Conservation (phyloP, 2,888 invertebrate species). For the Aphodius sticticus region DNA sequence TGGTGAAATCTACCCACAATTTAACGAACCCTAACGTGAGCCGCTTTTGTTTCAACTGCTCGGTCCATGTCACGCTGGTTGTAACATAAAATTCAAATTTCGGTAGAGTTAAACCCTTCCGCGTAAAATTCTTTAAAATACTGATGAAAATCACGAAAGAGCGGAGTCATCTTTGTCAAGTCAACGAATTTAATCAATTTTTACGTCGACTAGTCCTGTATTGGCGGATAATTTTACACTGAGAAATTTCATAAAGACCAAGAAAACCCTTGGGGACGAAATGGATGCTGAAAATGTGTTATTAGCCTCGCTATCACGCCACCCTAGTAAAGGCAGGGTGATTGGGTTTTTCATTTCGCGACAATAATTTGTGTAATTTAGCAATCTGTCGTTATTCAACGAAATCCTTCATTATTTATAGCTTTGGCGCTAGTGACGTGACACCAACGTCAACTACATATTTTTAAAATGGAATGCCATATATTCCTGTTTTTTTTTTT, state of each 20-base stretch:
- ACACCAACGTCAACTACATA: not conserved
- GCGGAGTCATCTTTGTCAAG: not conserved
- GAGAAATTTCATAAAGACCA: not conserved
- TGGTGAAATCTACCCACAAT: not conserved
- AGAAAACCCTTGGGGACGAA: not conserved
- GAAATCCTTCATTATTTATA: not conserved
- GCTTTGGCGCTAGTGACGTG: not conserved
- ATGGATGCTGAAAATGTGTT: not conserved
- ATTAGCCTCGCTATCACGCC: not conserved
- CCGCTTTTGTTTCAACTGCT: too few species aligned
- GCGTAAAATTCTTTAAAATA: not conserved
- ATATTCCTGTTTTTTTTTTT: too few species aligned
- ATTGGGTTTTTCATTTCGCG: slow-evolving; percentile 4
- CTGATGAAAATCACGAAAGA: not conserved
- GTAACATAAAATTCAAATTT: not conserved
- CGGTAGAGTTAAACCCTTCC: not conserved
- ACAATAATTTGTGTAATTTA: not conserved
- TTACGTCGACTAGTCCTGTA: not conserved
- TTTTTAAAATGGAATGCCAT: too few species aligned
- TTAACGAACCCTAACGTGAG: not conserved
- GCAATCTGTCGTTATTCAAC: not conserved
- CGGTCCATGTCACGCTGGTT: too few species aligned
- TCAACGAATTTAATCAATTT: not conserved
- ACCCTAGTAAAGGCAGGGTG: not conserved
- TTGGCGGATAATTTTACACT: not conserved